Evolutionary conservation across 2,797 vertebrate genomes (phyloP).

Genomic region (Spheniscus humboldti): DNA sequence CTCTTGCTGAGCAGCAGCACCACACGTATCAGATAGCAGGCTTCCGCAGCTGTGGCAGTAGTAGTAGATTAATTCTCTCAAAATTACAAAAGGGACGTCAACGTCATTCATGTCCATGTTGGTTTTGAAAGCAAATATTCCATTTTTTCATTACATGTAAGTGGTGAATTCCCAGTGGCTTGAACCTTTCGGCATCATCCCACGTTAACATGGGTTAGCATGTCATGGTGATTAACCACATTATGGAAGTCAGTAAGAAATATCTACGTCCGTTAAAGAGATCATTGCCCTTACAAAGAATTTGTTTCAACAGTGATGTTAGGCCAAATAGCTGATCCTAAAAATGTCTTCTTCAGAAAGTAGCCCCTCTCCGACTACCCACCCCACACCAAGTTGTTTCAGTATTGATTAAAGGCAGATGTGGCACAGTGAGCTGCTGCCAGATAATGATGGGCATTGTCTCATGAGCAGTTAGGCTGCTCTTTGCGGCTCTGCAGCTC

Average conservation of each 20-base stretch:
- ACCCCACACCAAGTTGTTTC: neutral
- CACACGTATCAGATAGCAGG: neutral
- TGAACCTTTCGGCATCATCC: neutral
- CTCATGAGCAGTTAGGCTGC: neutral
- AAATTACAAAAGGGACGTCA: neutral
- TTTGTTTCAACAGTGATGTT: neutral
- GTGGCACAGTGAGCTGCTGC: neutral
- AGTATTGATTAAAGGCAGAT: neutral
- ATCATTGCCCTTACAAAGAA: neutral
- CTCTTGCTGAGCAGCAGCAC: neutral
- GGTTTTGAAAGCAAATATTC: neutral
- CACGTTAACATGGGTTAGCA: neutral
- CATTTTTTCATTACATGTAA: neutral
- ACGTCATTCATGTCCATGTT: neutral
- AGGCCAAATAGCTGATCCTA: neutral
- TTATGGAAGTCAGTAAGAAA: neutral
- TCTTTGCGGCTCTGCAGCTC: neutral
- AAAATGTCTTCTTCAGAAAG: neutral
- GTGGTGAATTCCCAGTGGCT: neutral
- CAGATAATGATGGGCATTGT: neutral
- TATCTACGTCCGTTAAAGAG: neutral
- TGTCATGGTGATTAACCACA: neutral
- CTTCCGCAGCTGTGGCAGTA: neutral
- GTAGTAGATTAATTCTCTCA: neutral
- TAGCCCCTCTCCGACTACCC: neutral